These are phyloP conservation scores for Hypothenemus hampei DNA, from an alignment of 1,140 invertebrate genomes.

Conservation along the genomic window DNA sequence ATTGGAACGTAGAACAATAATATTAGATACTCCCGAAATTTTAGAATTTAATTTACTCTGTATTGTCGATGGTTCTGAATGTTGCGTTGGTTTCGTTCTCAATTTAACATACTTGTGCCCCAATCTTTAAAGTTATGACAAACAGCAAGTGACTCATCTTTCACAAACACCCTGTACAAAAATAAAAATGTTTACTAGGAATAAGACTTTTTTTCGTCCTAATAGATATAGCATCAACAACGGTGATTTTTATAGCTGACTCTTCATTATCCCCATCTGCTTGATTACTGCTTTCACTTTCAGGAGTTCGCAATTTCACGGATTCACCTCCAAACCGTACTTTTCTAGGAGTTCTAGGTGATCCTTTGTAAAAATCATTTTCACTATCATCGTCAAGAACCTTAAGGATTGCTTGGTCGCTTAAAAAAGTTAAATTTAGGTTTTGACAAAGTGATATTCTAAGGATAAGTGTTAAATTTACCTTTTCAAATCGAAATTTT, in stretches of 20 bases:
- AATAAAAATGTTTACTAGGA: slow-evolving; percentile 26
- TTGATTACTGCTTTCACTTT: slow-evolving; percentile 60
- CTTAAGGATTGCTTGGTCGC: background rate
- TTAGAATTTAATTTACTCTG: no score
- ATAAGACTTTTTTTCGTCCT: slow-evolving; percentile 34
- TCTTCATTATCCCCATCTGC: slow-evolving; percentile 48
- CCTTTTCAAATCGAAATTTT: slow-evolving; percentile 32
- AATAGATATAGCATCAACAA: slow-evolving; percentile 32
- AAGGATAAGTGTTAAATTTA: no score
- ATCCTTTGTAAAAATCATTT: slow-evolving; percentile 49
- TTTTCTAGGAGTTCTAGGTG: slow-evolving; percentile 49
- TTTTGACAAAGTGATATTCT: no score
- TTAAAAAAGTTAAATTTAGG: background rate
- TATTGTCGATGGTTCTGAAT: no score
- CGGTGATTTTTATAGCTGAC: slow-evolving; percentile 31
- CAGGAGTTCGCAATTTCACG: slow-evolving; percentile 75
- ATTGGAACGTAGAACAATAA: no score
- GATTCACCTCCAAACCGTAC: slow-evolving; percentile 79
- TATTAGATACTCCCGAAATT: no score
- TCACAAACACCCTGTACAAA: no score
- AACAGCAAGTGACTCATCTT: no score
- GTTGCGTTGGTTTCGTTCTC: no score
- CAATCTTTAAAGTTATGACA: no score
- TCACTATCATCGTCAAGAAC: slow-evolving; percentile 46
- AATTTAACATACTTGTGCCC: no score